phyloP scores from a whole-genome alignment of 2,113 vertebrate species.

The Cavia porcellus region DNA sequence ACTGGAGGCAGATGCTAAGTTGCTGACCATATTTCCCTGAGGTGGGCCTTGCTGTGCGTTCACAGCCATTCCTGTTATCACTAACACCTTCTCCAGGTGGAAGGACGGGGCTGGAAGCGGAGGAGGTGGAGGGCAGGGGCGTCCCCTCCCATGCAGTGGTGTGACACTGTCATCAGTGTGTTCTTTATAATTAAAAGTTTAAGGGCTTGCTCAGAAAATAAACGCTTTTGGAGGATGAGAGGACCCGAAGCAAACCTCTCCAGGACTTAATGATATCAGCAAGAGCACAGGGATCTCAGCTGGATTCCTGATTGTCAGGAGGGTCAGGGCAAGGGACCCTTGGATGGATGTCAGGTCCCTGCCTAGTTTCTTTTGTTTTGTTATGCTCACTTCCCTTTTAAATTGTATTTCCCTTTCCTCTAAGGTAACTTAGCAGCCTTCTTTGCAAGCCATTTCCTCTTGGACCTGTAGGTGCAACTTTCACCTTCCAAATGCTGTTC shows the following conservation, averaged over 20 bases:
- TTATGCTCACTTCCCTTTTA: conserved; percentile 57
- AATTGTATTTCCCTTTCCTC: conserved; percentile 60
- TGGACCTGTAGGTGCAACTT: background rate
- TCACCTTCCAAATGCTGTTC: background rate
- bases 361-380: background rate
- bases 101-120: background rate
- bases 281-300: conserved; percentile 77
- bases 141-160: background rate
- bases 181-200: conserved; percentile 40
- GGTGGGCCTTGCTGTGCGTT: background rate
- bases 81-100: background rate
- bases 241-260: conserved; percentile 75
- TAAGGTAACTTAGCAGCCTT: conserved; percentile 5
- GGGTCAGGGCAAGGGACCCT: conserved; percentile 72
- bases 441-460: conserved; percentile 12
- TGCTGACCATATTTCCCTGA: background rate
- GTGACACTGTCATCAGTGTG: background rate
- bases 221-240: conserved; percentile 20
- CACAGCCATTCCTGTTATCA: background rate
- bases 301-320: conserved; percentile 78
- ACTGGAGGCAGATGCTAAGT: background rate
- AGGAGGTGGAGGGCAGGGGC: accelerated
- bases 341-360: conserved; percentile 3
- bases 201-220: conserved; percentile 62
- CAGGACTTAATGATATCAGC: conserved; percentile 65